These are phyloP conservation scores for Cryptotis parvus DNA, from an alignment of 2,113 vertebrate genomes.

Conservation along the genomic window DNA sequence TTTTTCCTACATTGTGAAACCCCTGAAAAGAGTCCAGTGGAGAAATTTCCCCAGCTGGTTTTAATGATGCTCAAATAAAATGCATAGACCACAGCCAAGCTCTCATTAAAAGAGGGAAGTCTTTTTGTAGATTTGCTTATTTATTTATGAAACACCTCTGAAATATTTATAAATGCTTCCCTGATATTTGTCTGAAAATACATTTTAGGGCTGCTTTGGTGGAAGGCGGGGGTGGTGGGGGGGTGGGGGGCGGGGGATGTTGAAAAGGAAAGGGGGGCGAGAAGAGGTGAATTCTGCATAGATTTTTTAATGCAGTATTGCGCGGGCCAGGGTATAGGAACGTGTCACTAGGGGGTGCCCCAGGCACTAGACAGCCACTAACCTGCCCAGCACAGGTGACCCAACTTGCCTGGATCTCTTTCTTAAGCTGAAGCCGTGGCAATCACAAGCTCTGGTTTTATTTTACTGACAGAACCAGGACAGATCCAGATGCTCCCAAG, in stretches of 20 bases:
- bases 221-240: not conserved
- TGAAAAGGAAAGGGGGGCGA: not conserved
- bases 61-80: conserved; percentile 82
- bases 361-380: conserved; percentile 49
- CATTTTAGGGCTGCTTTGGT: conserved; percentile 68
- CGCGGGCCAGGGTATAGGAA: not conserved
- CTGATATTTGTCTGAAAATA: conserved; percentile 84
- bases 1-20: conserved; percentile 63
- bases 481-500: conserved; percentile 51
- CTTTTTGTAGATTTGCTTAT: conserved; percentile 84
- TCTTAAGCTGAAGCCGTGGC: conserved; percentile 56
- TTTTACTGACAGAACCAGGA: conserved; percentile 81
- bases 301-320: not conserved
- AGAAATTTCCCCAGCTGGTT: conserved; percentile 76
- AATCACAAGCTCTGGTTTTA: conserved; percentile 57
- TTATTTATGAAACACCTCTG: conserved; percentile 84
- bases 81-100: conserved; percentile 73
- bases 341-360: conserved; percentile 77
- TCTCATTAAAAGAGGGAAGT: conserved; percentile 82
- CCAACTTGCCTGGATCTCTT: conserved; percentile 48
- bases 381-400: conserved; percentile 65
- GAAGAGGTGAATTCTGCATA: not conserved
- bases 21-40: conserved; percentile 66
- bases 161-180: conserved; percentile 84
- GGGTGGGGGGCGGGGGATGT: not conserved